These are phyloP conservation scores for Nezara viridula DNA, from an alignment of 2,888 invertebrate genomes.

Conservation along the genomic window DNA sequence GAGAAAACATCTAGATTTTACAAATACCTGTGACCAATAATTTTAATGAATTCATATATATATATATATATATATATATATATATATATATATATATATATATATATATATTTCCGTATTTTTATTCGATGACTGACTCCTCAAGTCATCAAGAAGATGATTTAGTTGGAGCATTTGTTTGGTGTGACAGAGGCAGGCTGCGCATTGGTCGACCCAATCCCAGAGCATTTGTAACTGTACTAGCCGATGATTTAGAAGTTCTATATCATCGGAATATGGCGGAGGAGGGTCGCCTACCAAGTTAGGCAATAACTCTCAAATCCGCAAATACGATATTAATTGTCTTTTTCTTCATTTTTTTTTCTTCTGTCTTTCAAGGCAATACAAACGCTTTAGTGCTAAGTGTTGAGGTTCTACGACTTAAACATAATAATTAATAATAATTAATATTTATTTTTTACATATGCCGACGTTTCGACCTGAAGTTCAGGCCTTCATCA, in stretches of 20 bases:
- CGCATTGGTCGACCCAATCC: neutral
- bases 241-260: slow-evolving; percentile 12
- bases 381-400: neutral
- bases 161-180: slow-evolving; percentile 13
- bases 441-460: too few relatives aligned
- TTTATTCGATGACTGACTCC: neutral
- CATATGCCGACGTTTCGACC: too few relatives aligned
- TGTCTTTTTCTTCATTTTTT: too few relatives aligned
- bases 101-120: neutral
- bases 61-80: too few relatives aligned
- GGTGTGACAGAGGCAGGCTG: neutral
- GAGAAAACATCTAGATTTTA: too few relatives aligned
- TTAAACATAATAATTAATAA: too few relatives aligned
- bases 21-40: too few relatives aligned
- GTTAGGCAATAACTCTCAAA: slow-evolving; percentile 18
- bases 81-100: too few relatives aligned
- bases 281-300: neutral
- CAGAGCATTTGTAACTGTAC: slow-evolving; percentile 9
- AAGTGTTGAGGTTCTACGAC: too few relatives aligned
- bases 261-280: neutral
- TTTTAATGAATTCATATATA: too few relatives aligned
- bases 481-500: too few relatives aligned
- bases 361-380: neutral
- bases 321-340: neutral
- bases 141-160: neutral